A percentile compares a stretch with the other conserved stretches of the same genome.
Evolutionary conservation across 2,797 vertebrate genomes (phyloP).

Genomic region (Anguilla anguilla): DNA sequence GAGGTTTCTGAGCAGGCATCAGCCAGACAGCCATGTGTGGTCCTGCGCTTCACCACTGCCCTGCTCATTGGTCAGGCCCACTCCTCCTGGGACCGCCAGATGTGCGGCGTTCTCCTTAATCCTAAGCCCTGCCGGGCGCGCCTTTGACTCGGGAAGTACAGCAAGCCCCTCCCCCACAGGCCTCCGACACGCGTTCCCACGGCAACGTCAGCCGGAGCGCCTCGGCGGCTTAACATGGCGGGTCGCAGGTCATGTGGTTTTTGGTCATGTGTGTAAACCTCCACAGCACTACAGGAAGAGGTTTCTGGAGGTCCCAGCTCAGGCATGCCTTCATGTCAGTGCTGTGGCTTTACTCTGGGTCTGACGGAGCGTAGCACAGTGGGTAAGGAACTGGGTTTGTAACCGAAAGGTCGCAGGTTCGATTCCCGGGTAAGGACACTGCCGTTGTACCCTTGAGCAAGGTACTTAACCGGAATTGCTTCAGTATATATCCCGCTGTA

Average conservation of each 20-base stretch:
- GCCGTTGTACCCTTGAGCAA: no score
- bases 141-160: neutral
- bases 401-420: no score
- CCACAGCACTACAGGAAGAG: neutral
- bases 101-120: constrained; percentile 60
- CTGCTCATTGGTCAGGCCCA: constrained; percentile 47
- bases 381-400: no score
- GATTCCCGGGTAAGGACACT: no score
- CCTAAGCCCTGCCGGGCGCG: constrained; percentile 37
- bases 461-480: no score
- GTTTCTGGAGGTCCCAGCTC: neutral
- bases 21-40: constrained; percentile 45
- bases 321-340: neutral
- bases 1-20: constrained; percentile 35
- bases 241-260: neutral
- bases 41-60: constrained; percentile 21
- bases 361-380: no score
- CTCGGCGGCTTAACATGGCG: neutral
- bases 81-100: constrained; percentile 61
- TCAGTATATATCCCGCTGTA: no score
- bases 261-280: neutral
- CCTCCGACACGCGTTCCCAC: neutral
- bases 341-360: neutral
- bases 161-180: neutral
- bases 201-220: neutral